Evolutionary conservation across 1,140 invertebrate genomes (phyloP), one percentile per base, ranked within the genome.

Genomic region (Apolygus lucorum): DNA sequence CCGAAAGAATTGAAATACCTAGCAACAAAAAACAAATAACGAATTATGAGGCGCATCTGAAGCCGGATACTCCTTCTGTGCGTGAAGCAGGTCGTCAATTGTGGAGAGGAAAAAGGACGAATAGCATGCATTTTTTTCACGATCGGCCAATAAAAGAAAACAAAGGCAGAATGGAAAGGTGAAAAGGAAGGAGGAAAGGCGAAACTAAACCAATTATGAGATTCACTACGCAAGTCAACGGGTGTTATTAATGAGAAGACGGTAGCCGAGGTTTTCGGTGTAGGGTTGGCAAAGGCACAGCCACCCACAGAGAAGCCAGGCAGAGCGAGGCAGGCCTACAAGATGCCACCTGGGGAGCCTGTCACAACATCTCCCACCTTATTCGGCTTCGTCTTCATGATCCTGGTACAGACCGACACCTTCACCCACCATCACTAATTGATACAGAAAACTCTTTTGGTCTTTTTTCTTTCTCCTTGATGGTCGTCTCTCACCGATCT

Each of bases 201-300:
- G 49, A 21, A 63, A 25, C 63, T 63, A 69, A 69, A 25, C 34
- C 25, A 69, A 69, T 69, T 69, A 69, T 42, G 25, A 69, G 68
- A 69, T 69, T 69, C 64, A 64, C 27, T 59, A 69, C 68, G 68
- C 68, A 49, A 69, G 68, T 69, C 68, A 69, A 64, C 68, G 29
- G n/a, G n/a, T n/a, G 24, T 69, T 69, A 69, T 69, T 69, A 69
- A 69, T 69, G 68, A 69, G 17, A 14, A 63, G 27, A 63, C 62
- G 62, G 62, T 63, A 63, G 62, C 62, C 62, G 14, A 26, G 17
- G 34, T 11, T 14, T 63, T 22, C 62, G 62, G 26, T 25, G 62
- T 22, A 17, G 22, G 26, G 26, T 14, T 63, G 26, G 17, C 62
- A 14, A 26, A 8, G 27, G 26, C 14, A 17, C 26, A 17, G 26